These are phyloP conservation scores for Diarsia dahlii DNA, from an alignment of 2,888 invertebrate genomes.

Conservation along the genomic window DNA sequence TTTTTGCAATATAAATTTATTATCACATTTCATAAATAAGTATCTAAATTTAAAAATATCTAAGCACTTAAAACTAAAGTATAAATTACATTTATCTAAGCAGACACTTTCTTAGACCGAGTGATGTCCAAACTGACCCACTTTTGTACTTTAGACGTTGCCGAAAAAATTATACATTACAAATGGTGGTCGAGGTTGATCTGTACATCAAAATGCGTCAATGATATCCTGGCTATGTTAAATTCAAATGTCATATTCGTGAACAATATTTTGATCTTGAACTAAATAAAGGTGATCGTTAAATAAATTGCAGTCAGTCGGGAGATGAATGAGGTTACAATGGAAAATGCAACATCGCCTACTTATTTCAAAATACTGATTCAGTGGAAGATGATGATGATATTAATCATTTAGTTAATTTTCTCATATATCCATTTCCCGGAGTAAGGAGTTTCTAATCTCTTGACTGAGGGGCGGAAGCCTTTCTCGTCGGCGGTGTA, in stretches of 20 bases:
- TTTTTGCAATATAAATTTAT: slow-evolving; percentile 84
- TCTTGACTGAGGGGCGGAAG: slow-evolving; percentile 86
- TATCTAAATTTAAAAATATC: slow-evolving; percentile 81
- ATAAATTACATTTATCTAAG: slow-evolving; percentile 87
- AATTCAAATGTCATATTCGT: slow-evolving; percentile 83
- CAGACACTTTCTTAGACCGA: slow-evolving; percentile 73
- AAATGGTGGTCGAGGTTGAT: slow-evolving; percentile 67
- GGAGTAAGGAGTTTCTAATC: slow-evolving; percentile 87
- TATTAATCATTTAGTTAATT: slow-evolving; percentile 76
- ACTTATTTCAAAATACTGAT: slow-evolving; percentile 86
- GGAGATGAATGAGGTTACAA: slow-evolving; percentile 62
- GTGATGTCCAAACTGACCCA: slow-evolving; percentile 67
- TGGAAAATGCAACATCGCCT: slow-evolving; percentile 70
- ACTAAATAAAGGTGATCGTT: slow-evolving; percentile 69
- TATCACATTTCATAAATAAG: slow-evolving; percentile 90
- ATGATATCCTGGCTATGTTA: slow-evolving; percentile 67
- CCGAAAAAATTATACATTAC: slow-evolving; percentile 65
- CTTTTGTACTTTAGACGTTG: slow-evolving; percentile 76
- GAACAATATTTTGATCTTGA: slow-evolving; percentile 77
- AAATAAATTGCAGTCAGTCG: slow-evolving; percentile 74
- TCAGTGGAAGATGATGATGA: slow-evolving; percentile 72
- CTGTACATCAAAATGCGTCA: slow-evolving; percentile 63
- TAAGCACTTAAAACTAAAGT: slow-evolving; percentile 83
- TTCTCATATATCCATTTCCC: slow-evolving; percentile 88
- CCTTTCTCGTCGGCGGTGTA: slow-evolving; percentile 90